Base-by-base conservation (phyloP, 2,113 vertebrate species). In the Balaenoptera acutorostrata region DNA sequence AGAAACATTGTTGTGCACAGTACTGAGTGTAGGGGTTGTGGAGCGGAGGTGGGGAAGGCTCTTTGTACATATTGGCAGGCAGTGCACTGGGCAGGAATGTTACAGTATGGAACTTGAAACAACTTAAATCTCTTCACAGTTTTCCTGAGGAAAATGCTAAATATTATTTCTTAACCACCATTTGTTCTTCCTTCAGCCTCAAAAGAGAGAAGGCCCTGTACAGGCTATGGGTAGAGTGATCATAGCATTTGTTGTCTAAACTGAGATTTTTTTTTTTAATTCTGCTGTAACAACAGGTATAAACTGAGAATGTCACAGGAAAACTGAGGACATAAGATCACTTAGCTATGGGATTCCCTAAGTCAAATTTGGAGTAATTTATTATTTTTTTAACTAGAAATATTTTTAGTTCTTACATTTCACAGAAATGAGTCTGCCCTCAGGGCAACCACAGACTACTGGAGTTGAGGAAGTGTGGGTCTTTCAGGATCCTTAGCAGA, bases 161-260 rank as follows among this genome's bases (percentile, higher is more conserved):
- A 39, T 63, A 69, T 77, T 72, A 46, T 31, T n/a, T 46, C 7
- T 95, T 95, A 25, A 21, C n/a, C 13, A 12, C 97, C 97, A 39
- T 5, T 66, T 68, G 49, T 89, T 25, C 1, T 81, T 86, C 59
- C 23, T 88, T 31, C 36, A 68, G 4, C 31, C 17, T 84, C 12
- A 78, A 57, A 52, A 68, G 18, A 78, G 25, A 72, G 4, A 84
- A 52, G 33, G 25, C 20, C 23, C 5, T 74, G 20, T 7, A 57
- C 20, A 90, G 11, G 8, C 6, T 57, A n/a, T 80, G 17, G 14
- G 13, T 59, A 36, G 39, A 1, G 8, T 7, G 33, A 61, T 2
- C 15, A n/a, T 39, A 55, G 59, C 18, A 36, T 29, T 68, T 82
- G 29, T 57, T 81, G 36, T 55, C 69, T 82, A 78, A 64, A 52